A percentile compares a stretch with the other conserved stretches of the same genome.
Evolutionary conservation across 2,888 invertebrate genomes (phyloP).

Genomic region (Ormia ochracea): DNA sequence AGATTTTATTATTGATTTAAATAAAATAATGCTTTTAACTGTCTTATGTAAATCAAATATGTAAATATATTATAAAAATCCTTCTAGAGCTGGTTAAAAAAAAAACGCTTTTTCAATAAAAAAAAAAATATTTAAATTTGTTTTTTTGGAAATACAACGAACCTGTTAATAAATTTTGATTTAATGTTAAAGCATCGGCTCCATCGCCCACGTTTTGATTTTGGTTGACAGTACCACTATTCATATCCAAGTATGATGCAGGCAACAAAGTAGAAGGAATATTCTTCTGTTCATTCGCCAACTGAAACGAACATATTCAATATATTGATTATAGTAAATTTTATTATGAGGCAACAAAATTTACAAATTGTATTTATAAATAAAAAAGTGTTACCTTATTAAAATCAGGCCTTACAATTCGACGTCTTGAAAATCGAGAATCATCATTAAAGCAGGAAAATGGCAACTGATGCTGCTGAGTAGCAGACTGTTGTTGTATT

Average conservation of each 20-base stretch:
- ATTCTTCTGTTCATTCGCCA: conserved; percentile 66
- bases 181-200: conserved; percentile 55
- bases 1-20: too few species aligned
- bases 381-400: conserved; percentile 69
- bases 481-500: conserved; percentile 17
- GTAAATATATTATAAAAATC: too few species aligned
- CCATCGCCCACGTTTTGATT: conserved; percentile 56
- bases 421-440: conserved; percentile 68
- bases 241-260: conserved; percentile 63
- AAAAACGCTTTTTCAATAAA: too few species aligned
- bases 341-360: background rate
- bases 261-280: conserved; percentile 65
- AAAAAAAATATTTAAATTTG: too few species aligned
- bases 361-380: background rate
- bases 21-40: too few species aligned
- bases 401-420: conserved; percentile 71
- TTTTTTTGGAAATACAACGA: background rate
- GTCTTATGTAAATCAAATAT: too few species aligned
- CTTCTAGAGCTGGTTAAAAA: too few species aligned
- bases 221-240: conserved; percentile 49
- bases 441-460: conserved; percentile 67
- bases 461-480: conserved; percentile 60
- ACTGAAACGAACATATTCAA: conserved; percentile 64
- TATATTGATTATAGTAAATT: conserved; percentile 19
- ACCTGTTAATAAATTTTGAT: conserved; percentile 61